phyloP scores from a whole-genome alignment of 2,797 vertebrate species.

The Ambastaia sidthimunki region DNA sequence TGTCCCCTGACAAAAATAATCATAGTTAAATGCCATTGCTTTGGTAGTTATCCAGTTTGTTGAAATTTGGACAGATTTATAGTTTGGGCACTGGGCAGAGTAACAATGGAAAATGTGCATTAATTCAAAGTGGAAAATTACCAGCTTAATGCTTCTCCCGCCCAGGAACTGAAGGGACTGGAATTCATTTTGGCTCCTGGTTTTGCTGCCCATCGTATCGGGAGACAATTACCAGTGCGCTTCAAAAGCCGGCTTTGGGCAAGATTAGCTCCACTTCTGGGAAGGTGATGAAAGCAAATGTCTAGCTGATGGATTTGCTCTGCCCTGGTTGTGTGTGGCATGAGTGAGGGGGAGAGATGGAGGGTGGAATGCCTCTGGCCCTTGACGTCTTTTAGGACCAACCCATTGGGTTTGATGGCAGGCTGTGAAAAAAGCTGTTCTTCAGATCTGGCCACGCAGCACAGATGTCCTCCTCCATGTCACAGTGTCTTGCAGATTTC shows the following conservation, averaged over 20 bases:
- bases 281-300: conserved; percentile 64
- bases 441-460: conserved; percentile 59
- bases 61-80: conserved; percentile 38
- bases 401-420: conserved; percentile 54
- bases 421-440: conserved; percentile 47
- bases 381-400: conserved; percentile 47
- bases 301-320: conserved; percentile 57
- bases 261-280: conserved; percentile 67
- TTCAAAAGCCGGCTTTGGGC: conserved; percentile 61
- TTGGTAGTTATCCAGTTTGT: conserved; percentile 37
- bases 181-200: conserved; percentile 62
- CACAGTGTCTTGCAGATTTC: conserved; percentile 52
- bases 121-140: conserved; percentile 52
- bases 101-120: conserved; percentile 52
- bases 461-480: conserved; percentile 65
- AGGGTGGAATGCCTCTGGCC: conserved; percentile 51
- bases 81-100: conserved; percentile 39
- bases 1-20: conserved; percentile 22
- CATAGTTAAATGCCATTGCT: conserved; percentile 36
- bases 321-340: conserved; percentile 45
- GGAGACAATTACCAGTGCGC: conserved; percentile 66
- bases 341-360: conserved; percentile 51
- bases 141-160: conserved; percentile 48
- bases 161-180: conserved; percentile 55
- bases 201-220: conserved; percentile 57